These are phyloP conservation scores for Acanthaster planci DNA, from an alignment of 35 echinoderm and acorn worm genomes.

Conservation along the genomic window DNA sequence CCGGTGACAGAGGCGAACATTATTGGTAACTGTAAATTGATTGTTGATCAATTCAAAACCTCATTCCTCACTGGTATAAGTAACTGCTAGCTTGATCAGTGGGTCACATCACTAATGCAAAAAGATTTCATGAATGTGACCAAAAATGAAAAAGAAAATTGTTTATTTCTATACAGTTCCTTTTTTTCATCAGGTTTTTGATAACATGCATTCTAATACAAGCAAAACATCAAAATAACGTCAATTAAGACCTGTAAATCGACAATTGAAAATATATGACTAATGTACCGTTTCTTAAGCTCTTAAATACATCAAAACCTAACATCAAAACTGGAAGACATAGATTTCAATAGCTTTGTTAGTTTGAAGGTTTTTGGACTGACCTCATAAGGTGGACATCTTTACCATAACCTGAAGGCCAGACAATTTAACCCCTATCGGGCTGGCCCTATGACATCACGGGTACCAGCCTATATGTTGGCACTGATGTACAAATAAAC, in stretches of 20 bases:
- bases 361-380: neutral
- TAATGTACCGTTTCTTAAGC: neutral
- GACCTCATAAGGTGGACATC: neutral
- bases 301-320: conserved; percentile 1
- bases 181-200: too few species aligned
- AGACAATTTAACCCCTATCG: neutral
- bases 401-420: neutral
- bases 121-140: too few species aligned
- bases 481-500: too few species aligned
- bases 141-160: too few species aligned
- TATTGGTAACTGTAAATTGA: too few species aligned
- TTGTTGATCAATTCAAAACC: too few species aligned
- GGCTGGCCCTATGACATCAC: conserved; percentile 3
- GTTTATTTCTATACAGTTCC: too few species aligned
- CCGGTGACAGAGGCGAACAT: too few species aligned
- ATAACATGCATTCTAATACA: neutral
- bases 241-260: neutral
- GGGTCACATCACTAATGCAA: too few species aligned
- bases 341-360: neutral
- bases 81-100: too few species aligned
- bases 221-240: neutral
- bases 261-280: neutral
- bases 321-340: conserved; percentile 33
- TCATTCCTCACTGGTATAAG: too few species aligned
- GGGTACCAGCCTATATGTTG: conserved; percentile 2